phyloP scores from a whole-genome alignment of 2,888 invertebrate species.

The Unio delphinus region DNA sequence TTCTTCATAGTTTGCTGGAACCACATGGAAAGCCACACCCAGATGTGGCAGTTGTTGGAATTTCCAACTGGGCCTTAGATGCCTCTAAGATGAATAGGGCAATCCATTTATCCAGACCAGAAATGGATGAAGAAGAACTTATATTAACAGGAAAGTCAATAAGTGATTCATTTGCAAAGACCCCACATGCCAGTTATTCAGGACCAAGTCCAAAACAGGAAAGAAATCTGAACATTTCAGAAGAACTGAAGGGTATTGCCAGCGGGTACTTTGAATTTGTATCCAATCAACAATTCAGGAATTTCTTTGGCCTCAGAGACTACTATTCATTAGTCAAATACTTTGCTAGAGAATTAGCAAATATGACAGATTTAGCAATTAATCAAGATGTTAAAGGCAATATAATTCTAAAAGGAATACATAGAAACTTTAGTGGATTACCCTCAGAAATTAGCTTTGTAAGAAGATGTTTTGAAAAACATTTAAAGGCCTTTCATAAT shows the following conservation, averaged over 20 bases:
- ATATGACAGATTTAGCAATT: not conserved
- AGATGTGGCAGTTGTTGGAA: slow-evolving; percentile 54
- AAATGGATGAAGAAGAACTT: slow-evolving; percentile 47
- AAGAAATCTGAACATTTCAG: slow-evolving; percentile 1
- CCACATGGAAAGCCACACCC: slow-evolving; percentile 35
- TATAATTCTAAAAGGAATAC: slow-evolving; percentile 35
- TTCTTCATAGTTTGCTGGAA: slow-evolving; percentile 52
- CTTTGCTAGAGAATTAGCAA: slow-evolving; percentile 6
- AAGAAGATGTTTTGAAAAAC: no score
- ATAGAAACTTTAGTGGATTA: slow-evolving; percentile 50
- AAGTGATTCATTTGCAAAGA: slow-evolving; percentile 24
- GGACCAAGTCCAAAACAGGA: no score
- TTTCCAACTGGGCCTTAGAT: slow-evolving; percentile 60
- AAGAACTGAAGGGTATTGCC: slow-evolving; percentile 20
- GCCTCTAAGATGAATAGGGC: slow-evolving; percentile 63
- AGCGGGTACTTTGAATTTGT: slow-evolving; percentile 17
- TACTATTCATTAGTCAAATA: slow-evolving; percentile 37
- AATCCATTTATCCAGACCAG: slow-evolving; percentile 52
- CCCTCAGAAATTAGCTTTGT: slow-evolving; percentile 14
- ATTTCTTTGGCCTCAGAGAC: slow-evolving; percentile 45
- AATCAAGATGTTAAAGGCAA: slow-evolving; percentile 9
- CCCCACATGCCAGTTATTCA: not conserved
- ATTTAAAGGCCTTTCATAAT: not conserved
- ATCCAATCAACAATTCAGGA: slow-evolving; percentile 20
- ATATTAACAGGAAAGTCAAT: slow-evolving; percentile 46